A percentile compares a stretch with the other conserved stretches of the same genome.
Evolutionary conservation across 2,888 invertebrate species (phyloP).

Genomic region (Amphipoea oculea): DNA sequence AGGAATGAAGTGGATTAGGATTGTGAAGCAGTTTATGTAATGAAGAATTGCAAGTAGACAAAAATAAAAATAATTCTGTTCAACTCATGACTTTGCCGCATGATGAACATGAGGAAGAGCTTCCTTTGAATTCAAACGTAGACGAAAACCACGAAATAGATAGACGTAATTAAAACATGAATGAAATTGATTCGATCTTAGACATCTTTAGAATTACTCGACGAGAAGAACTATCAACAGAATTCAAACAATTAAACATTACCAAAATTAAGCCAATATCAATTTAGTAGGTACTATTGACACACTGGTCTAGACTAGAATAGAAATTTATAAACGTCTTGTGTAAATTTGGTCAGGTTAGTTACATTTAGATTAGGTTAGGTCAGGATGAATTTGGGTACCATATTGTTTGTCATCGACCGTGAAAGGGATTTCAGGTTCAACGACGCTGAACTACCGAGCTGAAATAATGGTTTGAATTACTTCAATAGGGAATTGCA

Average conservation of each 20-base stretch:
- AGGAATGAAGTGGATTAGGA: background rate
- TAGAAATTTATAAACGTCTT: slow-evolving; percentile 38
- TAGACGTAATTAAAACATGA: background rate
- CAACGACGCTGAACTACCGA: slow-evolving; percentile 48
- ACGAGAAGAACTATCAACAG: background rate
- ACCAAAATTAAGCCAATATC: slow-evolving; percentile 34
- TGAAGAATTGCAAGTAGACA: background rate
- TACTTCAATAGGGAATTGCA: background rate
- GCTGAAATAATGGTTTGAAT: slow-evolving; percentile 27
- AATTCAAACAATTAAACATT: slow-evolving; percentile 32
- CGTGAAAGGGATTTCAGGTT: slow-evolving; percentile 69
- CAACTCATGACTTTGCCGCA: background rate
- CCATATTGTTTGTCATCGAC: slow-evolving; percentile 54
- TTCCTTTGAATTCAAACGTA: background rate
- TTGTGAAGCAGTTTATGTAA: background rate
- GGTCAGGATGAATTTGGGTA: slow-evolving; percentile 35
- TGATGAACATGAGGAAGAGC: background rate
- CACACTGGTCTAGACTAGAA: slow-evolving; percentile 30
- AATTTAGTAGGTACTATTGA: slow-evolving; percentile 23
- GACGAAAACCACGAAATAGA: background rate
- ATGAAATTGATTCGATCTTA: background rate
- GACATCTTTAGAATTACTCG: background rate
- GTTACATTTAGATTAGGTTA: slow-evolving; percentile 51
- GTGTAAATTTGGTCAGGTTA: slow-evolving; percentile 40
- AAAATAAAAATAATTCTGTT: background rate